Conservation (phyloP, 1,140 invertebrate species). For the Scaptomyza hsui region DNA sequence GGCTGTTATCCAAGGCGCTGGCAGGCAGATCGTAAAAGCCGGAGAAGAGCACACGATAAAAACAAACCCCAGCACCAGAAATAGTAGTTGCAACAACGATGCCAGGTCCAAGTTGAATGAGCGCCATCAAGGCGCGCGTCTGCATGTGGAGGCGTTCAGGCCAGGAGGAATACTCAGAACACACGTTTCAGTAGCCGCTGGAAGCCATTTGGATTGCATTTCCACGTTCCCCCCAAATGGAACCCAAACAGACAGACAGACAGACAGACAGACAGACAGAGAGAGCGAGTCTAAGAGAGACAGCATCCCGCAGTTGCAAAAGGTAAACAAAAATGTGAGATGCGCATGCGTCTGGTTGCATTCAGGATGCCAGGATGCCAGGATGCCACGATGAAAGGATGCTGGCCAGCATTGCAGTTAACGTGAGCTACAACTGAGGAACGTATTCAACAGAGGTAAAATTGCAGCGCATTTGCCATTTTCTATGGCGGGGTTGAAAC, state of each 20-base stretch:
- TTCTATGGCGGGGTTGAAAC: constrained; percentile 51
- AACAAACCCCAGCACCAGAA: constrained; percentile 42
- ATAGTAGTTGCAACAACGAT: constrained; percentile 60
- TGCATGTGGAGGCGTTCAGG: constrained; percentile 63
- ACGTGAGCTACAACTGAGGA: constrained; percentile 2
- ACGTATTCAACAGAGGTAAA: not conserved
- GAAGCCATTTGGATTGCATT: constrained; percentile 28
- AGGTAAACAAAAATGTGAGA: constrained; percentile 49
- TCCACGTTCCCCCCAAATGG: constrained; percentile 30
- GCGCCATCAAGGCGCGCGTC: constrained; percentile 43
- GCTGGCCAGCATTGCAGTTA: constrained; percentile 2
- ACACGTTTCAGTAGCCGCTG: constrained; percentile 29
- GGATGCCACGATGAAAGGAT: no score
- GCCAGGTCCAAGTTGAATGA: constrained; percentile 75
- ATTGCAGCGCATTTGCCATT: constrained; percentile 55
- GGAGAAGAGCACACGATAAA: constrained; percentile 41
- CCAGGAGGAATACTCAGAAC: constrained; percentile 9
- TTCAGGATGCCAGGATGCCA: no score
- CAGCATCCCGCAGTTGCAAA: constrained; percentile 45
- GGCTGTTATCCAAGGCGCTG: constrained; percentile 43
- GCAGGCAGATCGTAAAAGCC: constrained; percentile 62
- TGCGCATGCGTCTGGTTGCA: constrained; percentile 58
- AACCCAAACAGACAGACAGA: constrained; percentile 22
- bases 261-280: not conserved
- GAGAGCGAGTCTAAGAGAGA: not conserved